Percentiles rank a stretch among this genome's conserved stretches.
These are phyloP conservation scores for Thymallus thymallus DNA, from an alignment of 2,113 vertebrate genomes.

Conservation along the genomic window DNA sequence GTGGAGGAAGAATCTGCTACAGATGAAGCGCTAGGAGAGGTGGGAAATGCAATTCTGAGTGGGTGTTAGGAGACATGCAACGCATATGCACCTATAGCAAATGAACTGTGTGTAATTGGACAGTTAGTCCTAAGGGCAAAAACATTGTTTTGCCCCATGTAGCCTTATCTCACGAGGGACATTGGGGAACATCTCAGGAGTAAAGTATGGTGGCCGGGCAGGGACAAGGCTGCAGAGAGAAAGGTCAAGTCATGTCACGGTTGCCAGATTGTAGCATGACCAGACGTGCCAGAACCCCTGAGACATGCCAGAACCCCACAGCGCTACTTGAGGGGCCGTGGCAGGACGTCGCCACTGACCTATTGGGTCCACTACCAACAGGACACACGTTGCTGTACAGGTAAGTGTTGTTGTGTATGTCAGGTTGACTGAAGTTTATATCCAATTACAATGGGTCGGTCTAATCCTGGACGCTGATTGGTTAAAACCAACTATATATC, in stretches of 20 bases:
- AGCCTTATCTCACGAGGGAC: not conserved
- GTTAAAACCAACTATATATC: no score
- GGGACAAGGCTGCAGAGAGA: not conserved
- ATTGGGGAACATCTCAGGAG: no score
- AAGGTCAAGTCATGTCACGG: not conserved
- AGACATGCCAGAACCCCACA: not conserved
- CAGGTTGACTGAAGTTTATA: no score
- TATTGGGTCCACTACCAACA: not conserved
- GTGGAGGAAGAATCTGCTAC: not conserved
- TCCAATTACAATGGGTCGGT: no score
- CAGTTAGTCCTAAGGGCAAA: no score
- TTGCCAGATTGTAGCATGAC: not conserved
- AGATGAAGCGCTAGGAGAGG: not conserved
- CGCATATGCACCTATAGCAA: no score
- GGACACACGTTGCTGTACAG: no score
- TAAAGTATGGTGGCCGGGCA: not conserved
- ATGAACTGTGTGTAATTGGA: no score
- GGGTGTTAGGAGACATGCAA: no score
- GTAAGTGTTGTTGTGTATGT: no score
- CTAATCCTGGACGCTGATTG: no score
- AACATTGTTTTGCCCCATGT: not conserved
- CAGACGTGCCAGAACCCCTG: not conserved
- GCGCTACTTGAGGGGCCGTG: not conserved
- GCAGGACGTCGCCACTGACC: not conserved
- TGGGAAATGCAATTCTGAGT: no score